A percentile compares a stretch with the other conserved stretches of the same genome.
Evolutionary conservation across 2,888 invertebrate species (phyloP).

Genomic region (Notocelia uddmanniana): DNA sequence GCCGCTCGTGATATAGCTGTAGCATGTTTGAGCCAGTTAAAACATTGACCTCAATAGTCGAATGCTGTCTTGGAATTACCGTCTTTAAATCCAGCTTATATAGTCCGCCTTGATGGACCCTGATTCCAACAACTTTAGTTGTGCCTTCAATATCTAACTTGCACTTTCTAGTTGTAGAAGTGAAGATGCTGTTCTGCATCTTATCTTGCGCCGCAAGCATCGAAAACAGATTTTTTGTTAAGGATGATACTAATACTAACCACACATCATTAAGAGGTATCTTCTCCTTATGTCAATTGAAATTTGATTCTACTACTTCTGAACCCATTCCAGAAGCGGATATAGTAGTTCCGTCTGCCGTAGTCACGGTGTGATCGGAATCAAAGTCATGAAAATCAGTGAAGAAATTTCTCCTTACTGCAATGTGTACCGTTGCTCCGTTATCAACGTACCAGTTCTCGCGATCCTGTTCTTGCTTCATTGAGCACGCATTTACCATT

Average conservation of each 20-base stretch:
- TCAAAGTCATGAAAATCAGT: background rate
- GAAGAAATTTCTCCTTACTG: background rate
- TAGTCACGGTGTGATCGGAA: background rate
- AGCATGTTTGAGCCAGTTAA: no score
- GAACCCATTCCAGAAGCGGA: slow-evolving; percentile 2
- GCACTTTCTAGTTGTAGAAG: background rate
- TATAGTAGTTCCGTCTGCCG: slow-evolving; percentile 1
- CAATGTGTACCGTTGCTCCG: no score
- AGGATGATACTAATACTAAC: background rate
- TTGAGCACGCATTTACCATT: no score
- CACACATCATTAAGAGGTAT: background rate
- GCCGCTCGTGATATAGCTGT: no score
- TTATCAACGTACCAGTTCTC: no score
- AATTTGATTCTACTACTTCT: background rate
- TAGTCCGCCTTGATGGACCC: background rate
- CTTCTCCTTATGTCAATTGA: background rate
- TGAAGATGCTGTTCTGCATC: background rate
- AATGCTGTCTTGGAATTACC: background rate
- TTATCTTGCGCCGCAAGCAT: slow-evolving; percentile 2
- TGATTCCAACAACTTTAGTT: background rate
- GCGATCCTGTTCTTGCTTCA: no score
- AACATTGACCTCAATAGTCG: background rate
- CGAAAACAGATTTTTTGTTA: background rate
- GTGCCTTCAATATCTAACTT: background rate
- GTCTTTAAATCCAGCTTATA: background rate